Base-by-base conservation (phyloP, 2,888 invertebrate species). In the Troides aeacus region DNA sequence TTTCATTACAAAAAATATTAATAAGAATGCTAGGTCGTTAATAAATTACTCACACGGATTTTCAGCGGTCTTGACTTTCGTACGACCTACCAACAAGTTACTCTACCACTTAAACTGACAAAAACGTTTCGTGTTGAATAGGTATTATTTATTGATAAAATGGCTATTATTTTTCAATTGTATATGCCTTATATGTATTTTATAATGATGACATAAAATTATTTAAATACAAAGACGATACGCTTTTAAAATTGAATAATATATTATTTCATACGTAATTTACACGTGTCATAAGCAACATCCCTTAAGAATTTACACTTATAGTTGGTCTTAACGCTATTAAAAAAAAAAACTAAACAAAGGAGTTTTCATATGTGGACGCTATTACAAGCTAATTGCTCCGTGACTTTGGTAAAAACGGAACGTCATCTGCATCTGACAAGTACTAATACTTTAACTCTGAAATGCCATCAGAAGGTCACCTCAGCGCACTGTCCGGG, bases 51-150 rank as follows among this genome's bases (percentile, higher is more conserved):
- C 86, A 86, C 79, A 78, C 79, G 78, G 80, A 81, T 77, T 84
- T 81, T 82, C 77, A 82, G 75, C 68, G 57, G 76, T 77, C 79
- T 77, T 86, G 90, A 90, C 90, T 88, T 90, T 90, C 83, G 81
- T 80, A 73, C 83, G 88, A 85, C 89, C 89, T 89, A 86, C 88
- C 87, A 83, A 80, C 81, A 84, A 90, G 89, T 90, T 89, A 87
- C 88, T 89, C 84, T 86, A 85, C 89, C 79, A 77, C 73, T 77
- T 76, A 74, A 76, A 76, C 81, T 81, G 83, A 88, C 88, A 89
- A 90, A 89, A 90, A 88, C 84, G 77, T 75, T 77, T 76, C 78
- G 76, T 23, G 46, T 66, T 62, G 58, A 53, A 70, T 62, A 53
- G 39, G 39, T 39, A 46, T 50, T 39, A 57, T 53, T 64, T 36